Conservation (phyloP, 37 sponge, comb jelly and placozoan species). For the Ianthella basta region DNA sequence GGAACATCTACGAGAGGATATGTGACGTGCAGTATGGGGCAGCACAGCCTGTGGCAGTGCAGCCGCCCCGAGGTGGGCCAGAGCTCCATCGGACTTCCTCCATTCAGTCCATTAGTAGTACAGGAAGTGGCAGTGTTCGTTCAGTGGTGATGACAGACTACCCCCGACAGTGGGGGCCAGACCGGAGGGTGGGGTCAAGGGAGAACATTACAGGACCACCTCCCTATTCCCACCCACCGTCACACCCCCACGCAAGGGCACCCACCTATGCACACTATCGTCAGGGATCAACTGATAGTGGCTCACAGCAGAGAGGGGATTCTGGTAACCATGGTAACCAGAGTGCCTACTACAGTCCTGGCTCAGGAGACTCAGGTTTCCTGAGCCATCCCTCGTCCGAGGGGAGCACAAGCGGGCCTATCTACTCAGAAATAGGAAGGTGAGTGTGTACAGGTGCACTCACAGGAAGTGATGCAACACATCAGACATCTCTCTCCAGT, state of each 20-base stretch:
- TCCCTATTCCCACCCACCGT: background rate
- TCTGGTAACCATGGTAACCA: background rate
- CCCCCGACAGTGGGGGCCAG: background rate
- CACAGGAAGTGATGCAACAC: too few relatives aligned
- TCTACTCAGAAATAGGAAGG: slow-evolving; percentile 10
- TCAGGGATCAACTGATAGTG: background rate
- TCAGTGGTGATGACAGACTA: background rate
- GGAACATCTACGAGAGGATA: slow-evolving; percentile 20
- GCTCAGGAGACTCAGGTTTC: slow-evolving; percentile 16
- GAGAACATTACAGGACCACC: background rate
- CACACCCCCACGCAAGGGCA: background rate
- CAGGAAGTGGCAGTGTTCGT: background rate
- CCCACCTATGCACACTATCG: background rate
- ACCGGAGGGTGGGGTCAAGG: background rate
- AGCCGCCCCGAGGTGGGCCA: background rate
- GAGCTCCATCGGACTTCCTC: slow-evolving; percentile 23
- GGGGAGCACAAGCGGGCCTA: background rate
- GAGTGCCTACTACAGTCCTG: slow-evolving; percentile 14
- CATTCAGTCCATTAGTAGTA: slow-evolving; percentile 6
- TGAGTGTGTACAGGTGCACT: too few relatives aligned
- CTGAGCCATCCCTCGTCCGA: background rate
- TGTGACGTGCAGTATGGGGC: background rate
- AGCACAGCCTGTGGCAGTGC: background rate
- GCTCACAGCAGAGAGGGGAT: slow-evolving; percentile 1
- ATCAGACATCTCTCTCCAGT: background rate